These are phyloP conservation scores for Cuniculus paca DNA, from an alignment of 2,797 vertebrate species.

Conservation along the genomic window DNA sequence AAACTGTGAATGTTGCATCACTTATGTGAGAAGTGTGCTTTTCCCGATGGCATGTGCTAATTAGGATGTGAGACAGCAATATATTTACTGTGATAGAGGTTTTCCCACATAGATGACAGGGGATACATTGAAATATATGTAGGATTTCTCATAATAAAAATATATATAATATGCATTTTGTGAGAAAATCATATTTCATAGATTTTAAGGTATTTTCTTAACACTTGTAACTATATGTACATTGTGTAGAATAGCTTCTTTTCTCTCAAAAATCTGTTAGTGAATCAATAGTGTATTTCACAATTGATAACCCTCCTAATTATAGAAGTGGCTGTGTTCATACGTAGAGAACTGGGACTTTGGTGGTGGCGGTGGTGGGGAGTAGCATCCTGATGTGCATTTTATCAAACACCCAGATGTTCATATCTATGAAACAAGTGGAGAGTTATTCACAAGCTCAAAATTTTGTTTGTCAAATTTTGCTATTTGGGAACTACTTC, in stretches of 20 bases:
- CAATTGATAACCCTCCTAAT: background rate
- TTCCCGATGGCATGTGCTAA: slow-evolving; percentile 47
- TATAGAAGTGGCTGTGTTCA: background rate
- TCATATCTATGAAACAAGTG: background rate
- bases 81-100: slow-evolving; percentile 28
- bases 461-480: background rate
- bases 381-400: background rate
- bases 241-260: background rate
- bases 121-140: background rate
- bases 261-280: background rate
- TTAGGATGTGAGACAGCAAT: slow-evolving; percentile 32
- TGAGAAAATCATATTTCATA: slow-evolving; percentile 36
- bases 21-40: slow-evolving; percentile 64
- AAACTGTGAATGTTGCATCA: slow-evolving; percentile 56
- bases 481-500: background rate
- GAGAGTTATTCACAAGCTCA: background rate
- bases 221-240: background rate
- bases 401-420: background rate
- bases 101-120: slow-evolving; percentile 42
- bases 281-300: background rate
- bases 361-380: background rate
- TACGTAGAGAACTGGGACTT: background rate
- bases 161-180: background rate
- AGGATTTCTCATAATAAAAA: background rate
- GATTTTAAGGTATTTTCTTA: slow-evolving; percentile 31